These are phyloP conservation scores for Drosophila lacertosa DNA, from an alignment of 1,140 invertebrate species.

Conservation along the genomic window DNA sequence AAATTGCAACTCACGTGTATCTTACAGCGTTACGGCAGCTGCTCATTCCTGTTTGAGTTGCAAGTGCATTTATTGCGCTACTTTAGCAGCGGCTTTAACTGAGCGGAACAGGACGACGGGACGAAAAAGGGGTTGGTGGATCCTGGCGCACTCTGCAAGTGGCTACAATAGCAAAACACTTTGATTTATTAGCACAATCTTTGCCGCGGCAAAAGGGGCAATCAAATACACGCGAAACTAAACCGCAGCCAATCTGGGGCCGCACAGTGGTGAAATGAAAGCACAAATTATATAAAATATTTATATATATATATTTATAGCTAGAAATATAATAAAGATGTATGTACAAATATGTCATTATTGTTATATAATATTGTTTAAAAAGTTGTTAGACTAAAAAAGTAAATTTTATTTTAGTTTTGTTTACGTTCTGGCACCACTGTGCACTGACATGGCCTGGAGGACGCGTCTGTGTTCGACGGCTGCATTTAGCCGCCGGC, in stretches of 20 bases:
- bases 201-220: constrained; percentile 45
- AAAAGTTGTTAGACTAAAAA: no score
- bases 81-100: constrained; percentile 11
- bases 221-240: constrained; percentile 54
- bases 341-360: no score
- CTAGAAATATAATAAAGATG: no score
- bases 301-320: no score
- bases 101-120: not conserved
- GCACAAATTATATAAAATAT: no score
- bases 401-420: not conserved
- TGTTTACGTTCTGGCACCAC: not conserved
- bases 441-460: constrained; percentile 19
- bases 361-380: no score
- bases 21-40: constrained; percentile 3
- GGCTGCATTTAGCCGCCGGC: constrained; percentile 48
- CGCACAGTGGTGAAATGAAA: constrained; percentile 38
- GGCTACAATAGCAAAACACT: constrained; percentile 58
- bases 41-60: constrained; percentile 8
- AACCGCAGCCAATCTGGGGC: constrained; percentile 42
- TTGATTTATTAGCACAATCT: constrained; percentile 60
- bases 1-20: constrained; percentile 10
- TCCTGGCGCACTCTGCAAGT: constrained; percentile 38
- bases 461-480: constrained; percentile 36
- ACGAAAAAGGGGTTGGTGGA: constrained; percentile 4
- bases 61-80: constrained; percentile 24